phyloP scores from a whole-genome alignment of 2,888 invertebrate species.

The Tortrix viridana region DNA sequence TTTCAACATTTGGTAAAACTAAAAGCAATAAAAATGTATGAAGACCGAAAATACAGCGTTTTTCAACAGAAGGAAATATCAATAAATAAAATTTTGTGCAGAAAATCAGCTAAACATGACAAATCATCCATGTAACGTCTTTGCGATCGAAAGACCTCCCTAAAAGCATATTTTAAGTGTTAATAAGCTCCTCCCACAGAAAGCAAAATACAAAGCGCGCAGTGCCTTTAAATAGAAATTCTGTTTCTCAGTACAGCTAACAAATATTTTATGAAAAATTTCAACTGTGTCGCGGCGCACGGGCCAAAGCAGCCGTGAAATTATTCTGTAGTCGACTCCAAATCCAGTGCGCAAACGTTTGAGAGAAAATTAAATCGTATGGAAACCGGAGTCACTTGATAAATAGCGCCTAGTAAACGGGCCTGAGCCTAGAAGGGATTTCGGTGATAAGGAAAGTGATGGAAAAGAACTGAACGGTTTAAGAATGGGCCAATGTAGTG shows the following conservation, averaged over 20 bases:
- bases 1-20: no score
- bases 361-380: constrained; percentile 53
- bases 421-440: constrained; percentile 16
- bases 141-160: background rate
- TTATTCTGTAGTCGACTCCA: constrained; percentile 51
- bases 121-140: constrained; percentile 2
- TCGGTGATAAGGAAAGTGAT: constrained; percentile 9
- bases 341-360: constrained; percentile 45
- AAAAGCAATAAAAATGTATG: no score
- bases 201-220: constrained; percentile 12
- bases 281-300: constrained; percentile 32
- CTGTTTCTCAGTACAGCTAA: constrained; percentile 13
- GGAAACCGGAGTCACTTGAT: constrained; percentile 48
- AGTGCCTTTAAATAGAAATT: constrained; percentile 19
- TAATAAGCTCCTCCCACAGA: constrained; percentile 15
- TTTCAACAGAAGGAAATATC: no score
- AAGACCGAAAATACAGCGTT: no score
- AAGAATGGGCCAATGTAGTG: background rate
- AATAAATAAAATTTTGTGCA: no score
- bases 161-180: constrained; percentile 16
- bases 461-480: constrained; percentile 1
- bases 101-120: background rate
- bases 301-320: constrained; percentile 54
- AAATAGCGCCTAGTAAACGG: constrained; percentile 24
- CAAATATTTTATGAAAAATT: constrained; percentile 35